Evolutionary conservation across 1,140 invertebrate species (phyloP), one percentile per base, ranked within the genome.

Genomic region (Brachionus plicatilis): DNA sequence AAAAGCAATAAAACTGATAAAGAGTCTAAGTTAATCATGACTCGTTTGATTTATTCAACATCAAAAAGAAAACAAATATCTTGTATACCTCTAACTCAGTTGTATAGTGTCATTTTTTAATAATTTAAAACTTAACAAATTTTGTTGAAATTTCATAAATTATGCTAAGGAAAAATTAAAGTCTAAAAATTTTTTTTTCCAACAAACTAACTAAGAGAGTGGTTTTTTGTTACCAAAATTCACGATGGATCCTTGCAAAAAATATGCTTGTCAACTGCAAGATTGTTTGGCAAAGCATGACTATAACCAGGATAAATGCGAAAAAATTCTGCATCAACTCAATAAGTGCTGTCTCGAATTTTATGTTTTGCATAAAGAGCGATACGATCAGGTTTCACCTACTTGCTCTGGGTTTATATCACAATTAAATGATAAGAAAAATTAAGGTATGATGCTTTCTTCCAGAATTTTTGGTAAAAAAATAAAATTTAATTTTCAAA

Each of bases 161-260:
- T 60, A 60, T 60, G 53, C 53, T 60, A 60, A 60, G 20, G 53
- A n/a, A 20, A 24, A 20, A 27, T 20, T 20, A 7, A n/a, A 60
- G n/a, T 60, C 53, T 60, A 60, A 20, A n/a, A 60, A 60, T 60
- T 60, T 20, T 8, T 20, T 60, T 60, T 60, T 20, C 20, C 11
- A 60, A 20, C 53, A 8, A 60, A 9, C 17, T 60, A 60, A 9
- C n/a, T 20, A 27, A 60, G 53, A n/a, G 53, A 60, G n/a, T 47
- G 56, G 56, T 65, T 24, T n/a, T 65, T 65, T 65, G 8, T 14
- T 4, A 17, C 17, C 20, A 9, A 3, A 20, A 6, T 65, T 65
- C 17, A 65, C 20, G n/a, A 43, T 75, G 66, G 79, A 82, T 82
- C 79, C 79, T 11, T 82, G 79, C 41, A 82, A 82, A 68, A 82